Conservation (phyloP, 2,797 vertebrate species). For the Poecile montanus region DNA sequence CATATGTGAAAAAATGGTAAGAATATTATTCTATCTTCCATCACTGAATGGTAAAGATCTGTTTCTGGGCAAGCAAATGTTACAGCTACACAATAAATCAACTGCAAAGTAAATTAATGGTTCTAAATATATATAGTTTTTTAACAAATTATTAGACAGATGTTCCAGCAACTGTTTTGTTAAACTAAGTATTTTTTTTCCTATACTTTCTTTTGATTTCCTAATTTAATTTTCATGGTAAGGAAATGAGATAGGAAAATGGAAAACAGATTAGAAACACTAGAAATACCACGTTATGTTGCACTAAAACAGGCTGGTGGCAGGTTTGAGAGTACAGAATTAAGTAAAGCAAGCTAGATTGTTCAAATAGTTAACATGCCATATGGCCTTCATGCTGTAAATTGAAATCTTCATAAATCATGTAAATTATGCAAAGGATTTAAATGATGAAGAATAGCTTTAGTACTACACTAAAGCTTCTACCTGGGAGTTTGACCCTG, state of each 20-base stretch:
- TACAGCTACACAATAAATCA: neutral
- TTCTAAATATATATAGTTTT: neutral
- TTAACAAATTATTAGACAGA: neutral
- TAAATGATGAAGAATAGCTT: neutral
- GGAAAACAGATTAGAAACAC: neutral
- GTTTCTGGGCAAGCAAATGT: neutral
- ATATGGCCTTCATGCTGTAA: neutral
- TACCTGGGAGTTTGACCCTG: neutral
- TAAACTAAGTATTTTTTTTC: neutral
- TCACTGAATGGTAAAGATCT: neutral
- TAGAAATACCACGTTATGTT: neutral
- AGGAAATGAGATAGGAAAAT: constrained; percentile 15
- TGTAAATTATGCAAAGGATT: neutral
- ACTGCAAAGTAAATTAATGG: neutral
- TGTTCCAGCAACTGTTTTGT: neutral
- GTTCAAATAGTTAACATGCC: neutral
- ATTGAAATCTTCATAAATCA: neutral
- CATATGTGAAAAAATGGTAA: neutral
- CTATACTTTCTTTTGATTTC: neutral
- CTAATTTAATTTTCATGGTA: constrained; percentile 9
- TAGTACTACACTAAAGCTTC: neutral
- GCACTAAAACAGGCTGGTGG: neutral
- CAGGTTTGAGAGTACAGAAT: neutral
- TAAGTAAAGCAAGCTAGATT: neutral
- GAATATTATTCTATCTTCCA: neutral